phyloP scores from a whole-genome alignment of 2,888 invertebrate species.

The Neoscelio sp. region DNA sequence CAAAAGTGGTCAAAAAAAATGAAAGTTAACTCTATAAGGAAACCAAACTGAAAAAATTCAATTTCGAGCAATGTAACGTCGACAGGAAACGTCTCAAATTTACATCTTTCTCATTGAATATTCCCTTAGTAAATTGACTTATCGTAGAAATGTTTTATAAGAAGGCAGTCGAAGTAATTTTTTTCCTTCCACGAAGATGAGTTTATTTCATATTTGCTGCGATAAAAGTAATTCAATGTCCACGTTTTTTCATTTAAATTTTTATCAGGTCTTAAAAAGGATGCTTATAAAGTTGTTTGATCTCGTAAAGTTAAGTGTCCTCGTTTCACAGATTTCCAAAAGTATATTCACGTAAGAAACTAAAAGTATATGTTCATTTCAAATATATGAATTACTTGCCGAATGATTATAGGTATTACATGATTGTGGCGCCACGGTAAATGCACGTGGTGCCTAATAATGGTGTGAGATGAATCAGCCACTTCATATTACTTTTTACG shows the following conservation, averaged over 20 bases:
- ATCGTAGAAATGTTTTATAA: background rate
- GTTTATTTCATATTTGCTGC: too few species aligned
- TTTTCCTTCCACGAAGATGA: too few species aligned
- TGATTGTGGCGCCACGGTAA: constrained; percentile 66
- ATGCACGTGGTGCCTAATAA: constrained; percentile 66
- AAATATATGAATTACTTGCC: constrained; percentile 76
- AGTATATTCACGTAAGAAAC: constrained; percentile 57
- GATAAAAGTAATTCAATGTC: too few species aligned
- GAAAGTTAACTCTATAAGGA: too few species aligned
- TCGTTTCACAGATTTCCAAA: constrained; percentile 54
- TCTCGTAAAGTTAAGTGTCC: constrained; percentile 54
- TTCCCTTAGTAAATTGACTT: background rate
- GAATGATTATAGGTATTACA: constrained; percentile 79
- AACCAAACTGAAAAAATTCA: too few species aligned
- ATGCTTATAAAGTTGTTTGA: constrained; percentile 73
- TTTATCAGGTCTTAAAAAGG: too few species aligned
- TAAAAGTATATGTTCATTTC: constrained; percentile 62
- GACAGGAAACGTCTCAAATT: too few species aligned
- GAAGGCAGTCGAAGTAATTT: too few species aligned
- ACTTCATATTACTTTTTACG: constrained; percentile 64
- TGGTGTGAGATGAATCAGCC: constrained; percentile 67
- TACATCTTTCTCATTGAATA: too few species aligned
- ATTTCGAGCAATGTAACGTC: too few species aligned
- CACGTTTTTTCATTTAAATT: too few species aligned
- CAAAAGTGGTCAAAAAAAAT: too few species aligned